Conservation (phyloP, 2,888 invertebrate genomes). For the Xylota sylvarum region DNA sequence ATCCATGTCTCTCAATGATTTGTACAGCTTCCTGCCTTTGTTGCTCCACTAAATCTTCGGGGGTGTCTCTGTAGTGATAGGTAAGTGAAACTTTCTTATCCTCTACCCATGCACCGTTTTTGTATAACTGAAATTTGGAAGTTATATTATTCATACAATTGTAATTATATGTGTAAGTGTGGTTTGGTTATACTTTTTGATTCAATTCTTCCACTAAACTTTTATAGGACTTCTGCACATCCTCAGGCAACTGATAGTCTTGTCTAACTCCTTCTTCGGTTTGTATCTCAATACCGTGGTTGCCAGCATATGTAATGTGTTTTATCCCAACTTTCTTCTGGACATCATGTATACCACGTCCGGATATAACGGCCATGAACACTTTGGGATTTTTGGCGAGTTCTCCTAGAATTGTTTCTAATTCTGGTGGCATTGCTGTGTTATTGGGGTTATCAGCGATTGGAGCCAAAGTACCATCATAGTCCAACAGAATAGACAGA, state of each 20-base stretch:
- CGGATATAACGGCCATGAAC: conserved; percentile 90
- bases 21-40: conserved; percentile 86
- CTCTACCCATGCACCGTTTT: conserved; percentile 91
- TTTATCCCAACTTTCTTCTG: conserved; percentile 87
- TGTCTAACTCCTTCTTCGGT: conserved; percentile 90
- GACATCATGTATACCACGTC: conserved; percentile 89
- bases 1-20: conserved; percentile 88
- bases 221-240: conserved; percentile 88
- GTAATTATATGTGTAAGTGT: too few species aligned
- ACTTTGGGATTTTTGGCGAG: conserved; percentile 89
- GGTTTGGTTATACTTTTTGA: conserved; percentile 84
- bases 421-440: conserved; percentile 88
- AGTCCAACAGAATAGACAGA: conserved; percentile 89
- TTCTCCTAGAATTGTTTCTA: conserved; percentile 88
- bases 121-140: conserved; percentile 71
- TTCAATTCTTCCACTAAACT: conserved; percentile 88
- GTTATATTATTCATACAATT: not conserved
- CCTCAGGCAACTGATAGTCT: conserved; percentile 89
- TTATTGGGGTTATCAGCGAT: conserved; percentile 90
- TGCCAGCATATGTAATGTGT: conserved; percentile 89
- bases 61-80: conserved; percentile 90
- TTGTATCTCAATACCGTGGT: conserved; percentile 90
- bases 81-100: conserved; percentile 90
- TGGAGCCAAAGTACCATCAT: conserved; percentile 91
- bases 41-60: conserved; percentile 86